phyloP scores from a whole-genome alignment of 2,113 vertebrate genomes.

The Tragelaphus scriptus region DNA sequence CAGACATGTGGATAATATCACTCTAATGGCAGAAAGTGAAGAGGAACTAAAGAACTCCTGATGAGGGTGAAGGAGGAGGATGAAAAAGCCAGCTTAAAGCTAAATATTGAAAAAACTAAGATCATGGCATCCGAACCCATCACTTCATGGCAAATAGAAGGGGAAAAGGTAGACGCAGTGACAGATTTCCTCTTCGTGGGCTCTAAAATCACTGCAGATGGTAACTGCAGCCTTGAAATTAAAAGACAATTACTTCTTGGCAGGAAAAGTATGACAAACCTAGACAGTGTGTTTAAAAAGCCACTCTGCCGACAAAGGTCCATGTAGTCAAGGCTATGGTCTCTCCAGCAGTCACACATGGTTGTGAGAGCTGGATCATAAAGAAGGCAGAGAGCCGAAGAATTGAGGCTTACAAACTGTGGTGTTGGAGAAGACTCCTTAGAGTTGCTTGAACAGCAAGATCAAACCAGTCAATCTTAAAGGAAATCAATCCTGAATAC shows the following conservation, averaged over 20 bases:
- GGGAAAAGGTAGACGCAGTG: background rate
- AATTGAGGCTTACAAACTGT: background rate
- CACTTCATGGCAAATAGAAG: background rate
- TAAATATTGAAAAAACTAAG: background rate
- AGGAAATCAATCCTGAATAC: background rate
- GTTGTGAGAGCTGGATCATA: background rate
- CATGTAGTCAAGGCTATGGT: background rate
- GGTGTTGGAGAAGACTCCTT: background rate
- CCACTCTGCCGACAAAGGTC: background rate
- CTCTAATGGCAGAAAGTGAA: background rate
- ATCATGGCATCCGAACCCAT: background rate
- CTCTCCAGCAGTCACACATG: background rate
- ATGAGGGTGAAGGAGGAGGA: background rate
- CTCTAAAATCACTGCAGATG: background rate
- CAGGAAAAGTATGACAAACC: background rate
- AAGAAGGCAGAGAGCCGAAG: background rate
- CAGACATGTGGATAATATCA: background rate
- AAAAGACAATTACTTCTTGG: background rate
- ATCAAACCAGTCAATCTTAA: background rate
- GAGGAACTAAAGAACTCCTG: background rate
- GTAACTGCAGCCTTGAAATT: background rate
- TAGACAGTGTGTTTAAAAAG: background rate
- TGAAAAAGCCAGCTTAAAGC: background rate
- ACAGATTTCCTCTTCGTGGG: background rate
- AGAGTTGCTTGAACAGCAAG: background rate